Conservation (phyloP, 2,113 vertebrate genomes). For the Rafetus swinhoei region DNA sequence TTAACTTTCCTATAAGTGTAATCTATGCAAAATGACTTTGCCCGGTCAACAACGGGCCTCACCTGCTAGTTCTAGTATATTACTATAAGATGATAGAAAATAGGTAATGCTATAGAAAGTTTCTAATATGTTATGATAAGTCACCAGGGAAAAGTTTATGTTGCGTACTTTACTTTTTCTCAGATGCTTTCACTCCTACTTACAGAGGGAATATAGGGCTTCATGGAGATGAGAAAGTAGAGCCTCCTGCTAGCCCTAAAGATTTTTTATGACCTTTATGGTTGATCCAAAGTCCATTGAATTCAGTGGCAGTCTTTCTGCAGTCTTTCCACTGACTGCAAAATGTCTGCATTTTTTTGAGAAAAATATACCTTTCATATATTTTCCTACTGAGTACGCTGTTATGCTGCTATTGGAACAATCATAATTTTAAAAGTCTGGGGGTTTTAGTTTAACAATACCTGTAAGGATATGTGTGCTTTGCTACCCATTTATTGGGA, state of each 20-base stretch:
- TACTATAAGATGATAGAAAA: conserved; percentile 62
- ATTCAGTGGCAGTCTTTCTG: neutral
- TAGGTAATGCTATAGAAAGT: conserved; percentile 39
- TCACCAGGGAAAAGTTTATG: neutral
- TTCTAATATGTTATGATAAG: conserved; percentile 49
- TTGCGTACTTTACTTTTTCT: conserved; percentile 31
- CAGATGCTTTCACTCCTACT: neutral
- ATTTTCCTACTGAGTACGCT: neutral
- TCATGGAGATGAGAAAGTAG: neutral
- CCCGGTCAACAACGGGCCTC: no score
- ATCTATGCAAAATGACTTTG: no score
- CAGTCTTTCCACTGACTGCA: neutral
- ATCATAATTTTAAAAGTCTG: neutral
- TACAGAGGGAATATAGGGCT: neutral
- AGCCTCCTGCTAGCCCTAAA: neutral
- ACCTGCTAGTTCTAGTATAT: conserved; percentile 21
- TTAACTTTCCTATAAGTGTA: no score
- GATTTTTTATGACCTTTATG: neutral
- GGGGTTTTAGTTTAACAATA: neutral
- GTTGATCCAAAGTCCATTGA: neutral
- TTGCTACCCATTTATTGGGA: neutral
- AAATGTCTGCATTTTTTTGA: neutral
- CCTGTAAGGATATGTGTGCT: neutral
- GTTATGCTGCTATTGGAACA: neutral
- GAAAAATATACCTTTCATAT: neutral